phyloP scores from a whole-genome alignment of 2,888 invertebrate genomes.

The Agonopterix arenella region DNA sequence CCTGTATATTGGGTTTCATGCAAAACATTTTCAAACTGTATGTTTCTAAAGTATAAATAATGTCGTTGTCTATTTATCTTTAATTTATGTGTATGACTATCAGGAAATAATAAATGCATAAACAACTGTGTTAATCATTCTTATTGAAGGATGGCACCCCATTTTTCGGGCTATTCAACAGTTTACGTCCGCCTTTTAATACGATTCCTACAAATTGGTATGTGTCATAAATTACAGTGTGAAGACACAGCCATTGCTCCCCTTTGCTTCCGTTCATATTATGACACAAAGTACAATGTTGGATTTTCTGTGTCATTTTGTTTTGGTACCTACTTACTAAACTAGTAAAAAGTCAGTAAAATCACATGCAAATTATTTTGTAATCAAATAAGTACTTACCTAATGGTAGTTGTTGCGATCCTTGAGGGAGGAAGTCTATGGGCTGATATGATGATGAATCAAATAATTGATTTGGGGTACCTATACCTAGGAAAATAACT shows the following conservation, averaged over 20 bases:
- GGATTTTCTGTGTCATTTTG: too few relatives aligned
- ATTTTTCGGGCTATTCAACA: conserved; percentile 69
- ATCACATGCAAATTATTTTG: too few relatives aligned
- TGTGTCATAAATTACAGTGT: conserved; percentile 62
- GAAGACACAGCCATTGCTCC: conserved; percentile 48
- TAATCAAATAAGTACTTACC: too few relatives aligned
- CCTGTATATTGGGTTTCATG: too few relatives aligned
- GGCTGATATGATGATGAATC: too few relatives aligned
- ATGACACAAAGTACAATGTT: background rate
- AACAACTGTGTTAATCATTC: conserved; percentile 27
- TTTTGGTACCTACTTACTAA: too few relatives aligned
- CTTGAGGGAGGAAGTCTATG: too few relatives aligned
- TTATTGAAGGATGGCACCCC: conserved; percentile 47
- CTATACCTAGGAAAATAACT: too few relatives aligned
- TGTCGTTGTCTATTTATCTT: background rate
- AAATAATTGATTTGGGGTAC: too few relatives aligned
- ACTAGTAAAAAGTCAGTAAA: too few relatives aligned
- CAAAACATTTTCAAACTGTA: too few relatives aligned
- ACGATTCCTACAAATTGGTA: conserved; percentile 67
- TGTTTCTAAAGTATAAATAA: background rate
- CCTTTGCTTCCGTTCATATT: conserved; percentile 22
- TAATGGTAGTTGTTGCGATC: too few relatives aligned
- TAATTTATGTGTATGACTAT: conserved; percentile 6
- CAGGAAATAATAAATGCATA: conserved; percentile 26
- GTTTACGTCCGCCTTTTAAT: conserved; percentile 66